These are phyloP conservation scores for Stegastes partitus DNA, from an alignment of 2,113 vertebrate species.

Conservation along the genomic window DNA sequence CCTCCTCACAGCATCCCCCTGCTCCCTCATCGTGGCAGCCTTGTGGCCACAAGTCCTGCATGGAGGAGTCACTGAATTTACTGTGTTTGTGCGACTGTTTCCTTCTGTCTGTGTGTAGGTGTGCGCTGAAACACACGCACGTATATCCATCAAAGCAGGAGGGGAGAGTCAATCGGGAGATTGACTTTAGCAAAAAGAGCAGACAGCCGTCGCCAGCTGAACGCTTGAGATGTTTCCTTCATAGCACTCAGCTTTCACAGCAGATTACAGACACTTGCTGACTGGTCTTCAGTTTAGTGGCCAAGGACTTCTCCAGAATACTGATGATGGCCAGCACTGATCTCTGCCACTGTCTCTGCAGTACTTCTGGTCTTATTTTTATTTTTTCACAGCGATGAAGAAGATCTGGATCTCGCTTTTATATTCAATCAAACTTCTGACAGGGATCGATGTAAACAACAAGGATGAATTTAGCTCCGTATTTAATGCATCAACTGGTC, in stretches of 20 bases:
- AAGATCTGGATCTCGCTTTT: neutral
- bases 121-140: constrained; percentile 6
- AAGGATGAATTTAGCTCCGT: too few relatives aligned
- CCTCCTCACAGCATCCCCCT: constrained; percentile 22
- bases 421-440: neutral
- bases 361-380: neutral
- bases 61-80: constrained; percentile 51
- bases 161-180: constrained; percentile 74
- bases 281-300: constrained; percentile 62
- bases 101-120: constrained; percentile 41
- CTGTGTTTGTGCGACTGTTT: constrained; percentile 26
- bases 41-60: constrained; percentile 37
- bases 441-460: neutral
- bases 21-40: constrained; percentile 39
- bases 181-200: constrained; percentile 73
- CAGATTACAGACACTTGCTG: constrained; percentile 72
- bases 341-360: neutral
- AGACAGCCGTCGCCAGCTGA: constrained; percentile 59
- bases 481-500: too few relatives aligned
- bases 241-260: constrained; percentile 63
- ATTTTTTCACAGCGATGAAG: neutral
- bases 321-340: constrained; percentile 28
- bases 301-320: constrained; percentile 53
- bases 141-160: constrained; percentile 48
- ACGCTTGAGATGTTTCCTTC: constrained; percentile 75